A percentile compares a stretch with the other conserved stretches of the same genome.
Conservation (phyloP, 2,113 vertebrate species). For the Helogale parvula region DNA sequence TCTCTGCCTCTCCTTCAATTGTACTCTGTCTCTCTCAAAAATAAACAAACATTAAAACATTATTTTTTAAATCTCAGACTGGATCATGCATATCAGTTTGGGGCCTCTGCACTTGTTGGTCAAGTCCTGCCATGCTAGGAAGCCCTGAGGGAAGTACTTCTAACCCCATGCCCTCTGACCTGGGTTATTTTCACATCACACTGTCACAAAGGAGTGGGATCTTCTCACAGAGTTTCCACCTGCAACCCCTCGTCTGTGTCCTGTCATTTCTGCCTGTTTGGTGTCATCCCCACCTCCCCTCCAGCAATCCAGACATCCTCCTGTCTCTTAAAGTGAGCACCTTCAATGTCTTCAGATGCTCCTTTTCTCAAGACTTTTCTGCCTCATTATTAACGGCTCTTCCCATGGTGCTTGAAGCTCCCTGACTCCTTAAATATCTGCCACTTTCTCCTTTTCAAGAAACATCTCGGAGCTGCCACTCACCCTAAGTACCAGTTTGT, state of each 20-base stretch:
- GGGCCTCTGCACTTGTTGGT: rapidly evolving
- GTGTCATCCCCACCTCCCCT: background rate
- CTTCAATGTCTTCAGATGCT: conserved; percentile 54
- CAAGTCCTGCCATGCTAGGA: rapidly evolving
- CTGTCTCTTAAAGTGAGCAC: background rate
- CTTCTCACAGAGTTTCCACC: rapidly evolving
- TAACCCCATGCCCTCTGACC: background rate
- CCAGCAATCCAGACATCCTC: background rate
- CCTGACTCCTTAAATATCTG: background rate
- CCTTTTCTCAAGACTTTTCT: background rate
- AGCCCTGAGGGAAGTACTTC: background rate
- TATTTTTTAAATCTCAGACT: background rate
- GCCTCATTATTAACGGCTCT: background rate
- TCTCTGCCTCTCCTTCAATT: no score
- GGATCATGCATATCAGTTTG: rapidly evolving
- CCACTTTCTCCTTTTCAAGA: background rate
- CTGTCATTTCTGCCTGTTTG: background rate
- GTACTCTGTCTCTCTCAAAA: no score
- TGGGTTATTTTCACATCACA: rapidly evolving
- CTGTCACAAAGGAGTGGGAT: background rate
- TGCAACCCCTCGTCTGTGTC: background rate
- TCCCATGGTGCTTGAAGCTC: background rate
- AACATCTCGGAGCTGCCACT: background rate
- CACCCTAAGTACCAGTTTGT: background rate
- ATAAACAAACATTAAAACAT: no score